These are phyloP conservation scores for Achlya flavicornis DNA, from an alignment of 2,888 invertebrate genomes.

Conservation along the genomic window DNA sequence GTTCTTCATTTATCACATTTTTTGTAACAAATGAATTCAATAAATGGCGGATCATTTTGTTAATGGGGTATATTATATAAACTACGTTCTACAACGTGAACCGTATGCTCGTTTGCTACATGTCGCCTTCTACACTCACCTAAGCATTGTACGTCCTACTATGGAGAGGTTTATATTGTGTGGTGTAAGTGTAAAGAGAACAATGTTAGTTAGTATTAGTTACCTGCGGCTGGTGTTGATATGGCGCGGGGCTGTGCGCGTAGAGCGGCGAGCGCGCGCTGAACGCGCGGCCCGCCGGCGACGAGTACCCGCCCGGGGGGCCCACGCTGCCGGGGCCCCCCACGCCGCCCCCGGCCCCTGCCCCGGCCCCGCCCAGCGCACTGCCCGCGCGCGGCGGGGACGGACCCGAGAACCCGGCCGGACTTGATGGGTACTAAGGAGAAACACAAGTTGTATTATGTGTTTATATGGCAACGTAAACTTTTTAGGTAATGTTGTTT, in stretches of 20 bases:
- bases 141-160: too few relatives aligned
- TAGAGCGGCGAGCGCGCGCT: conserved; percentile 65
- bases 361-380: conserved; percentile 33
- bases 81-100: too few relatives aligned
- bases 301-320: conserved; percentile 42
- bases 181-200: too few relatives aligned
- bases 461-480: too few relatives aligned
- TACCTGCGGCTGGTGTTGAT: conserved; percentile 49
- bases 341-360: conserved; percentile 21
- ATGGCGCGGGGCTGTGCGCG: conserved; percentile 60
- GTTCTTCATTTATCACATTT: too few relatives aligned
- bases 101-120: too few relatives aligned
- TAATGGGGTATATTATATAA: too few relatives aligned
- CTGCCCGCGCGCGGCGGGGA: conserved; percentile 48
- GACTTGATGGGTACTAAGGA: conserved; percentile 65
- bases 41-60: too few relatives aligned
- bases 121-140: too few relatives aligned
- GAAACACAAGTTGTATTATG: conserved; percentile 13
- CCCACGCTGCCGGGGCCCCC: too few relatives aligned
- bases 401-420: conserved; percentile 58
- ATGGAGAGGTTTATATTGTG: too few relatives aligned
- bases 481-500: not conserved
- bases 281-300: conserved; percentile 54
- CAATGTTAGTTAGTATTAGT: not conserved
- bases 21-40: too few relatives aligned